Evolutionary conservation across 2,113 vertebrate species (phyloP).

Genomic region (Ardeotis arabs): DNA sequence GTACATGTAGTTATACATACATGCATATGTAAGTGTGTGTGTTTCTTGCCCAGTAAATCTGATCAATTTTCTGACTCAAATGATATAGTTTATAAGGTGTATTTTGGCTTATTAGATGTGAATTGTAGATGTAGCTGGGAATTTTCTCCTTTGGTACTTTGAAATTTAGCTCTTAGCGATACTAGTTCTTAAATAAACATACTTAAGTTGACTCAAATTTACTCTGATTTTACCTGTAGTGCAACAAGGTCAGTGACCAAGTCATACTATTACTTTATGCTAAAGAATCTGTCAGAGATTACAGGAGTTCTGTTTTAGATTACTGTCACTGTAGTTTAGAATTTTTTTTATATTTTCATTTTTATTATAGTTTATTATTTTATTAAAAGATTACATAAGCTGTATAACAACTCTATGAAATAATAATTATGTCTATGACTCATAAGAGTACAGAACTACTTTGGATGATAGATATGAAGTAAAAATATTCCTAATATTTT

Average conservation of each 20-base stretch:
- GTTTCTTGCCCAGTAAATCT: neutral
- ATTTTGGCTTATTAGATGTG: neutral
- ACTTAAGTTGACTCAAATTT: neutral
- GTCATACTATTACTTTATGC: neutral
- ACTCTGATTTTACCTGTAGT: neutral
- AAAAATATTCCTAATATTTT: neutral
- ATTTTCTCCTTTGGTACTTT: neutral
- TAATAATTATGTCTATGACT: neutral
- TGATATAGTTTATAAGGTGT: neutral
- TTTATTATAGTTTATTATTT: neutral
- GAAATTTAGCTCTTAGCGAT: neutral
- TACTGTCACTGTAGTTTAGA: neutral
- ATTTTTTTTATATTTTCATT: neutral
- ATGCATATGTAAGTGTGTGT: no score
- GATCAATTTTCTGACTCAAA: neutral
- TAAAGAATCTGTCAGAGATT: neutral
- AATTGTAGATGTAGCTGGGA: neutral
- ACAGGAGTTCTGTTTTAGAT: neutral
- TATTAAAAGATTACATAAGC: neutral
- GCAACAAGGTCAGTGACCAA: neutral
- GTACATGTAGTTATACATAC: neutral
- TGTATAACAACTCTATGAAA: neutral
- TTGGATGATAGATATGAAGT: neutral
- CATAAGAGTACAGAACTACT: neutral
- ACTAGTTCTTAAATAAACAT: neutral